A percentile compares a stretch with the other conserved stretches of the same genome.
phyloP scores from a whole-genome alignment of 2,797 vertebrate genomes.

The Sebastes trivittatus region DNA sequence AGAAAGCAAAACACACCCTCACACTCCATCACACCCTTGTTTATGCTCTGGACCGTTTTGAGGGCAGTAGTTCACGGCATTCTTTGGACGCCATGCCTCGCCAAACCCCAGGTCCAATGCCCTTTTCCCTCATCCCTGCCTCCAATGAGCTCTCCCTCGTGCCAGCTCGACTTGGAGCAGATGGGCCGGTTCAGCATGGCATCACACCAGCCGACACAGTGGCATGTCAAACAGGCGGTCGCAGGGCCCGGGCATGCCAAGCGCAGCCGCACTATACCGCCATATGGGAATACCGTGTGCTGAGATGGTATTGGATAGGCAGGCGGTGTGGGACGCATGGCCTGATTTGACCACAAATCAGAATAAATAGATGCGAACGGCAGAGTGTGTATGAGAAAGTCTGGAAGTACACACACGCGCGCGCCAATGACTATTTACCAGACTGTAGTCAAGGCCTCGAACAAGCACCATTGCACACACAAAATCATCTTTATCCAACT shows the following conservation, averaged over 20 bases:
- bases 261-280: conserved; percentile 41
- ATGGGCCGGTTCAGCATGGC: conserved; percentile 73
- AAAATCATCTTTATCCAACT: neutral
- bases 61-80: conserved; percentile 43
- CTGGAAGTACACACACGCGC: neutral
- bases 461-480: neutral
- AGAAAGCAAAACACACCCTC: conserved; percentile 3
- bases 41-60: conserved; percentile 32
- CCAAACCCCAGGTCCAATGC: conserved; percentile 41
- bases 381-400: neutral
- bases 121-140: conserved; percentile 38
- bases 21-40: conserved; percentile 39
- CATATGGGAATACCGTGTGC: conserved; percentile 57
- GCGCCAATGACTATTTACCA: conserved; percentile 23
- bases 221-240: conserved; percentile 70
- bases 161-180: conserved; percentile 62
- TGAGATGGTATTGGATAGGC: conserved; percentile 25
- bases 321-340: conserved; percentile 15
- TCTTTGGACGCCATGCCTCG: conserved; percentile 29
- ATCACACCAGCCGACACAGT: conserved; percentile 62
- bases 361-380: conserved; percentile 14
- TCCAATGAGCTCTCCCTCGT: conserved; percentile 24
- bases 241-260: conserved; percentile 39
- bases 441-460: conserved; percentile 17
- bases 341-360: conserved; percentile 13